Evolutionary conservation across 2,113 vertebrate species (phyloP).

Genomic region (Thalassarche chlororhynchos): DNA sequence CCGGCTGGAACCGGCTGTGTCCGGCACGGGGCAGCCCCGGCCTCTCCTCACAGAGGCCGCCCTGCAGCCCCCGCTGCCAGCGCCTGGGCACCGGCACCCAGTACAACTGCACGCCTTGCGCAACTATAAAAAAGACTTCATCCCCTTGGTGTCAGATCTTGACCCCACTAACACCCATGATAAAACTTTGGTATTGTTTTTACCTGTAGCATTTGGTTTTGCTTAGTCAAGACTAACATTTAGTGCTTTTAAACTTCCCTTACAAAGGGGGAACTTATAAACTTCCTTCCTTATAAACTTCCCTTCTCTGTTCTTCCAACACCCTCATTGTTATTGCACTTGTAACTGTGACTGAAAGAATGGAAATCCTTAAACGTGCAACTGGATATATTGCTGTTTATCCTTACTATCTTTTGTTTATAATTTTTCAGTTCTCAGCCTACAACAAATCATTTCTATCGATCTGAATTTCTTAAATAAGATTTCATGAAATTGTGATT

Average conservation of each 20-base stretch:
- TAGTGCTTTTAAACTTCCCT: neutral
- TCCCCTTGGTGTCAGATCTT: neutral
- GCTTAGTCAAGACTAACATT: neutral
- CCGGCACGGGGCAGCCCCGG: rapidly evolving
- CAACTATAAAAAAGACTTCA: neutral
- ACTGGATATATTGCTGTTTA: neutral
- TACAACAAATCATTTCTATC: neutral
- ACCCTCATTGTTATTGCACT: neutral
- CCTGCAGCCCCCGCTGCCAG: rapidly evolving
- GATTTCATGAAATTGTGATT: neutral
- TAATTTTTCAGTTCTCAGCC: neutral
- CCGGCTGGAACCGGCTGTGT: rapidly evolving
- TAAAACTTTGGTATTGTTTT: neutral
- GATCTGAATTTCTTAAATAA: neutral
- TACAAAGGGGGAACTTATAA: neutral
- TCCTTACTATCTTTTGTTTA: neutral
- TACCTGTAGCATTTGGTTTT: neutral
- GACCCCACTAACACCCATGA: neutral
- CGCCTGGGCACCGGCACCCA: neutral
- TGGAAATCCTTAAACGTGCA: neutral
- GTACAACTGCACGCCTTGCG: neutral
- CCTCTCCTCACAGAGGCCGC: neutral
- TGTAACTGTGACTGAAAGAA: neutral
- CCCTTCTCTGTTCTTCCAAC: neutral
- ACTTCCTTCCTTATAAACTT: neutral